Evolutionary conservation across 2,888 invertebrate species (phyloP).

Genomic region (Tenthredo amoena): DNA sequence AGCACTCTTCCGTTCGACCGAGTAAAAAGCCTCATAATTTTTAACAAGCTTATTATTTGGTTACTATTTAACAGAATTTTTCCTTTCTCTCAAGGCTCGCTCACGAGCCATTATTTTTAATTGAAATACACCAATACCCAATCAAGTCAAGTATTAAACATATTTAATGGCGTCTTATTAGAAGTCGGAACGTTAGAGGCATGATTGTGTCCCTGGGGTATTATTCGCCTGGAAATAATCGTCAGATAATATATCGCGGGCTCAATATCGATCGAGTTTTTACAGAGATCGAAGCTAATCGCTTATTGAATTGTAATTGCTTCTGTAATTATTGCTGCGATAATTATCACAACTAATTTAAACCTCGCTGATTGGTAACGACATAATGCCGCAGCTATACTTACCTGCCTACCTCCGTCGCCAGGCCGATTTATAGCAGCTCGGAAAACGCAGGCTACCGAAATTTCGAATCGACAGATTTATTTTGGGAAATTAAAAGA

Average conservation of each 20-base stretch:
- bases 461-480: neutral
- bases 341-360: constrained; percentile 31
- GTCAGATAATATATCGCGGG: neutral
- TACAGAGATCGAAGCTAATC: constrained; percentile 7
- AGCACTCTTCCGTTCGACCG: constrained; percentile 7
- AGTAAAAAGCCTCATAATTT: neutral
- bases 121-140: neutral
- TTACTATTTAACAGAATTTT: neutral
- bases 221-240: neutral
- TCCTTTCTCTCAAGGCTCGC: neutral
- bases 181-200: too few relatives aligned
- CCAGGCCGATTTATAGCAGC: too few relatives aligned
- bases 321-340: constrained; percentile 15
- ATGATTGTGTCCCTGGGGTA: too few relatives aligned
- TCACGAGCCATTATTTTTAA: neutral
- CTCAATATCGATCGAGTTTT: neutral
- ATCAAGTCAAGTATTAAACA: neutral
- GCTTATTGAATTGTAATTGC: constrained; percentile 41
- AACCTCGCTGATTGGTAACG: constrained; percentile 17
- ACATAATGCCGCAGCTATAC: neutral
- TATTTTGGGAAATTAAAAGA: neutral
- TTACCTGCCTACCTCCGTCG: too few relatives aligned
- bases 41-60: neutral
- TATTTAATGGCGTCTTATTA: too few relatives aligned
- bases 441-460: neutral